Conservation (phyloP, 2,888 invertebrate species). For the Melinaea menophilus region DNA sequence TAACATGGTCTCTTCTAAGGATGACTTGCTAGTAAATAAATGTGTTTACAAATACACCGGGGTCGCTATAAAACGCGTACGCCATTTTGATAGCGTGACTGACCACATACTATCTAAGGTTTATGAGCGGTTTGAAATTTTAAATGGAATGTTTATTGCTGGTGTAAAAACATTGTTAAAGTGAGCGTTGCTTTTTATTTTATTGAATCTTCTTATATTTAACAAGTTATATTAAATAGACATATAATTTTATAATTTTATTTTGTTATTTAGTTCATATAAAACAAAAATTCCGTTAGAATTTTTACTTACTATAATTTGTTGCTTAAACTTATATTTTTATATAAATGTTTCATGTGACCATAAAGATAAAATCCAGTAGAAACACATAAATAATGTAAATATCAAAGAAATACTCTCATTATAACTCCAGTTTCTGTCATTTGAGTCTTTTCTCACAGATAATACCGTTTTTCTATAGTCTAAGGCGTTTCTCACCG, state of each 20-base stretch:
- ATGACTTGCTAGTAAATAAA: too few relatives aligned
- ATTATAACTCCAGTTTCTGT: neutral
- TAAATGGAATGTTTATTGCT: conserved; percentile 47
- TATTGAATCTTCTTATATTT: neutral
- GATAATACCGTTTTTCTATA: conserved; percentile 13
- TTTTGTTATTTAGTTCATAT: too few relatives aligned
- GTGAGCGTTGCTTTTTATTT: neutral
- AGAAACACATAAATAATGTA: neutral
- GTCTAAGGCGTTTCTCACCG: conserved; percentile 16
- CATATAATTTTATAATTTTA: too few relatives aligned
- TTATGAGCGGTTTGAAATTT: conserved; percentile 56
- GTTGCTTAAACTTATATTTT: too few relatives aligned
- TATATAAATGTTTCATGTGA: too few relatives aligned
- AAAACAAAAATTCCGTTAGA: too few relatives aligned
- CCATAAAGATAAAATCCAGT: neutral
- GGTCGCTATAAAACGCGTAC: conserved; percentile 45
- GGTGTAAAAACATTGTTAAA: conserved; percentile 2
- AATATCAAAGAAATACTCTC: conserved; percentile 6
- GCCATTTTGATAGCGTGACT: conserved; percentile 53
- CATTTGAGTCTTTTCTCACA: conserved; percentile 10
- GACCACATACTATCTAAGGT: conserved; percentile 39
- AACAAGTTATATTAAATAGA: neutral
- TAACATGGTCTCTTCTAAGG: too few relatives aligned
- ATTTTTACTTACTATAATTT: too few relatives aligned
- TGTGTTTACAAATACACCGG: conserved; percentile 6